These are phyloP conservation scores for Anarhynchus alexandrinus DNA, from an alignment of 2,113 vertebrate genomes.

Conservation along the genomic window DNA sequence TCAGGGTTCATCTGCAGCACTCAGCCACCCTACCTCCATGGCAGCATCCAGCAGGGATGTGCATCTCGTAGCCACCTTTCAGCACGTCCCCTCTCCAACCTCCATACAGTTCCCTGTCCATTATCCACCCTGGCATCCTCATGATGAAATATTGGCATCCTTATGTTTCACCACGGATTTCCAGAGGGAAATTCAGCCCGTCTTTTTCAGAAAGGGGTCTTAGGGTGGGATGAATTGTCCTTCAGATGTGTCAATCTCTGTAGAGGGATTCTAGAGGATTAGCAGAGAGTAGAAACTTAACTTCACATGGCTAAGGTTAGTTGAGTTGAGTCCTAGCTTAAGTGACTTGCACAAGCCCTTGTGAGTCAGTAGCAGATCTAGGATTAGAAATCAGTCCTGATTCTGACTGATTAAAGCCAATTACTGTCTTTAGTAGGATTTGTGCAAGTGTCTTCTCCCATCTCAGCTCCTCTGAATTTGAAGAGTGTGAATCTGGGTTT, in stretches of 20 bases:
- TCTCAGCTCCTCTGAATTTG: background rate
- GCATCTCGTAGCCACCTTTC: background rate
- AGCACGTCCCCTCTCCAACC: background rate
- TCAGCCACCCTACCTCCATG: background rate
- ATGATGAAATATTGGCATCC: background rate
- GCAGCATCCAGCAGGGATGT: background rate
- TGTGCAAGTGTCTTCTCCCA: background rate
- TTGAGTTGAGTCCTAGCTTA: background rate
- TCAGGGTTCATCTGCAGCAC: background rate
- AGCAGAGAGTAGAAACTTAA: background rate
- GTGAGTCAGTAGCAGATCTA: background rate
- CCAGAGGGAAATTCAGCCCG: background rate
- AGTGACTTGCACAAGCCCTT: background rate
- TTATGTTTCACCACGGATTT: accelerated
- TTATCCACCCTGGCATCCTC: too few relatives aligned
- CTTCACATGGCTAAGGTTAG: background rate
- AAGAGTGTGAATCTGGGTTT: slow-evolving; percentile 23
- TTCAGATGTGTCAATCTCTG: background rate
- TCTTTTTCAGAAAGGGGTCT: background rate
- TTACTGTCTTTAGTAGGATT: background rate
- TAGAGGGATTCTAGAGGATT: background rate
- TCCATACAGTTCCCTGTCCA: accelerated
- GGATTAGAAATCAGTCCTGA: background rate
- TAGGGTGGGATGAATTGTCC: background rate
- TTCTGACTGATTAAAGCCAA: background rate